These are phyloP conservation scores for Pelodytes ibericus DNA, from an alignment of 2,797 vertebrate genomes.

Conservation along the genomic window DNA sequence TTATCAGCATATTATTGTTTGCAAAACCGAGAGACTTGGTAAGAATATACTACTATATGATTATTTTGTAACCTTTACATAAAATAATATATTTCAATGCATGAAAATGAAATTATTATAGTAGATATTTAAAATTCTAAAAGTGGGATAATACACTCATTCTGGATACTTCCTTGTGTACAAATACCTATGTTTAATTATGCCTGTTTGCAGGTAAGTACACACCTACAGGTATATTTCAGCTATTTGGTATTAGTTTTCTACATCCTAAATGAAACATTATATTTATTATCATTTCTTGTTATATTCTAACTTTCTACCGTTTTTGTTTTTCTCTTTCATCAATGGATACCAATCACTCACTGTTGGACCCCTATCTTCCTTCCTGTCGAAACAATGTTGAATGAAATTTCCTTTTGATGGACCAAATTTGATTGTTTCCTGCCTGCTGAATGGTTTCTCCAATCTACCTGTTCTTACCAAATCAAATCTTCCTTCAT, in stretches of 20 bases:
- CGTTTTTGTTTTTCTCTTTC: conserved; percentile 74
- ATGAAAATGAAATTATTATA: neutral
- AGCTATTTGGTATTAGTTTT: neutral
- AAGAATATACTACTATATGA: too few relatives aligned
- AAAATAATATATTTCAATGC: neutral
- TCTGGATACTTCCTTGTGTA: neutral
- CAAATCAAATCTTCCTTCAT: conserved; percentile 81
- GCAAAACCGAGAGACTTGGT: too few relatives aligned
- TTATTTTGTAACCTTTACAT: too few relatives aligned
- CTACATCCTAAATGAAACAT: conserved; percentile 46
- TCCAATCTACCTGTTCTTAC: conserved; percentile 82
- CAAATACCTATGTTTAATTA: neutral
- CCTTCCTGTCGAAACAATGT: conserved; percentile 70
- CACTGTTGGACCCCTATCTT: conserved; percentile 74
- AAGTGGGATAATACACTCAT: too few relatives aligned
- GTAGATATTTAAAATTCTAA: neutral
- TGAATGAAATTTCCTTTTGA: conserved; percentile 80
- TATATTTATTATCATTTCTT: conserved; percentile 71
- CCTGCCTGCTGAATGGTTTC: conserved; percentile 81
- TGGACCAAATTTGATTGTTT: conserved; percentile 87
- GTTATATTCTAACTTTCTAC: conserved; percentile 78
- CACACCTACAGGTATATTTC: too few relatives aligned
- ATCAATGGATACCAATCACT: conserved; percentile 83
- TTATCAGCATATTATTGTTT: too few relatives aligned
- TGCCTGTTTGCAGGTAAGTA: neutral